These are phyloP conservation scores for Spondyliosoma cantharus DNA, from an alignment of 2,797 vertebrate species.

Conservation along the genomic window DNA sequence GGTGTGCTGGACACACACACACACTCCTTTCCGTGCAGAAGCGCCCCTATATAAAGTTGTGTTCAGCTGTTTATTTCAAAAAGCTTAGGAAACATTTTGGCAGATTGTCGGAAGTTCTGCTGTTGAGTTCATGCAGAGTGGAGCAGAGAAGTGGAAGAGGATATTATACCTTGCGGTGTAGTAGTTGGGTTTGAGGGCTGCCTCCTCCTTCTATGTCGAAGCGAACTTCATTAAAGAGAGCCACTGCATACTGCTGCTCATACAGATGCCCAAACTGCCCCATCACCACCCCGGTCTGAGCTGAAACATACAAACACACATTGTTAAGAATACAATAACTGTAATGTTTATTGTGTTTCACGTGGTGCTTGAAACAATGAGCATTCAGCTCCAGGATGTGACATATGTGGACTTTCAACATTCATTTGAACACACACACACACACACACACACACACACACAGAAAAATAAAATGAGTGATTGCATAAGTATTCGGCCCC, in stretches of 20 bases:
- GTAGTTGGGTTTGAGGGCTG: constrained; percentile 89
- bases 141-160: not conserved
- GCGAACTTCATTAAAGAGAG: constrained; percentile 93
- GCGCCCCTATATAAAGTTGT: not conserved
- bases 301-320: constrained; percentile 74
- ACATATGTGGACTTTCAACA: not conserved
- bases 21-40: not conserved
- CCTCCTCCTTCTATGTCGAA: constrained; percentile 92
- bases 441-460: too few relatives aligned
- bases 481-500: too few relatives aligned
- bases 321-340: not conserved
- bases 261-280: constrained; percentile 87
- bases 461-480: too few relatives aligned
- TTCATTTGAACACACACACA: not conserved
- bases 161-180: constrained; percentile 91
- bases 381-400: not conserved
- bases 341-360: not conserved
- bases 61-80: not conserved
- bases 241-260: constrained; percentile 89
- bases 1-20: too few relatives aligned
- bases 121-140: not conserved
- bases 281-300: constrained; percentile 86
- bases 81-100: not conserved
- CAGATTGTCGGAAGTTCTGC: not conserved
- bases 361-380: constrained; percentile 8